Conservation (phyloP, 2,797 vertebrate genomes). For the Acanthornis magna region DNA sequence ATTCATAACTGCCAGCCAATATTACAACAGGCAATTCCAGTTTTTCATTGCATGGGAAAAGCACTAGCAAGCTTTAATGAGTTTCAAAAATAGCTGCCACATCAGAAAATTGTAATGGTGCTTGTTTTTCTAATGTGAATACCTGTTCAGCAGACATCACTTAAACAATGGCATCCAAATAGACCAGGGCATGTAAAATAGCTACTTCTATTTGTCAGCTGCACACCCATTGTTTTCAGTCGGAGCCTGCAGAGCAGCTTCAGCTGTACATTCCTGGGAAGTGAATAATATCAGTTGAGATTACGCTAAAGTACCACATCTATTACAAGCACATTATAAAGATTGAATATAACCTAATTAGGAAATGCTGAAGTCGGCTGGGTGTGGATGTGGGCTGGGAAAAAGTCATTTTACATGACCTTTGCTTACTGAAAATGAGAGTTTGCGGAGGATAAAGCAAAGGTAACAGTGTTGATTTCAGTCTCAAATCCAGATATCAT, state of each 20-base stretch:
- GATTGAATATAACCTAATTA: slow-evolving; percentile 80
- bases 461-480: slow-evolving; percentile 13
- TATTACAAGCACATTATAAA: slow-evolving; percentile 73
- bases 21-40: slow-evolving; percentile 63
- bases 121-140: slow-evolving; percentile 59
- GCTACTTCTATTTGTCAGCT: slow-evolving; percentile 66
- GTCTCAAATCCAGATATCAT: not conserved
- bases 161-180: slow-evolving; percentile 63
- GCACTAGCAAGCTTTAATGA: slow-evolving; percentile 39
- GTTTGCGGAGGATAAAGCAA: slow-evolving; percentile 16
- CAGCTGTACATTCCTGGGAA: slow-evolving; percentile 78
- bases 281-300: slow-evolving; percentile 81
- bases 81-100: slow-evolving; percentile 48
- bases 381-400: slow-evolving; percentile 58
- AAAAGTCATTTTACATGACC: slow-evolving; percentile 42
- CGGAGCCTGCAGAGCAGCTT: slow-evolving; percentile 66
- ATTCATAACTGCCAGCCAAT: slow-evolving; percentile 57
- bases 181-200: slow-evolving; percentile 51
- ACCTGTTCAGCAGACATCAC: slow-evolving; percentile 59
- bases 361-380: slow-evolving; percentile 74
- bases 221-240: slow-evolving; percentile 72
- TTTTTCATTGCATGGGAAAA: slow-evolving; percentile 60
- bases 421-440: slow-evolving; percentile 4
- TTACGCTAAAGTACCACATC: slow-evolving; percentile 76
- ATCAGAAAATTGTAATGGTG: slow-evolving; percentile 32